Percentiles rank a stretch among this genome's conserved stretches.
phyloP scores from a whole-genome alignment of 2,113 vertebrate genomes.

The Anseranas semipalmata region DNA sequence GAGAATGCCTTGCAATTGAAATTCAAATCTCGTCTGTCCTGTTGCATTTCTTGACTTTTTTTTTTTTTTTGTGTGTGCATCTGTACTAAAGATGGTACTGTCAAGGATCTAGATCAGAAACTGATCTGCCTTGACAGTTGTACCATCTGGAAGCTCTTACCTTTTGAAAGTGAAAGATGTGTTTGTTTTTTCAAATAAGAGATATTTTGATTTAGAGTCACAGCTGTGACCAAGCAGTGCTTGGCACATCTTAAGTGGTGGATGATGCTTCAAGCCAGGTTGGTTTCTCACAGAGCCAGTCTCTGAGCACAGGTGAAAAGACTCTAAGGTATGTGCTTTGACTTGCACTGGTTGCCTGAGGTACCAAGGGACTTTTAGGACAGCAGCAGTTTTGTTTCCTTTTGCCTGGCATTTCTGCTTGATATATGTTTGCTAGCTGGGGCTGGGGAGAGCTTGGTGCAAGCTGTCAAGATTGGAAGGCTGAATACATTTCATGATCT shows the following conservation, averaged over 20 bases:
- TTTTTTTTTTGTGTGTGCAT: background rate
- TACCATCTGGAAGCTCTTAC: conserved; percentile 21
- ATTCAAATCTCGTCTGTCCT: background rate
- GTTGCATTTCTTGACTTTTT: background rate
- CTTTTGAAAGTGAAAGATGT: background rate
- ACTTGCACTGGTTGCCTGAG: background rate
- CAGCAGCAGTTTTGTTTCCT: background rate
- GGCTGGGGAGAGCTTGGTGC: background rate
- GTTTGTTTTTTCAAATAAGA: background rate
- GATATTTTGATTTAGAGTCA: background rate
- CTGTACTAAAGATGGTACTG: background rate
- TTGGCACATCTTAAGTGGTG: background rate
- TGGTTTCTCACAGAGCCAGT: background rate
- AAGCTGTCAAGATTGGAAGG: background rate
- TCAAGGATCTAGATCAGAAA: conserved; percentile 26
- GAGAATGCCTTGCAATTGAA: background rate
- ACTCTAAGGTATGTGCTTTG: background rate
- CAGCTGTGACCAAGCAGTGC: background rate
- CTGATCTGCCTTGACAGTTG: conserved; percentile 22
- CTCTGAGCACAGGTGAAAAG: background rate
- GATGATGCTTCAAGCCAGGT: background rate
- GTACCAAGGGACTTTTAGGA: background rate
- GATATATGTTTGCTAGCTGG: background rate
- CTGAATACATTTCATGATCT: background rate
- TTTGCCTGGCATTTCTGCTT: background rate